phyloP scores from a whole-genome alignment of 2,797 vertebrate species.

The Gouania willdenowi region DNA sequence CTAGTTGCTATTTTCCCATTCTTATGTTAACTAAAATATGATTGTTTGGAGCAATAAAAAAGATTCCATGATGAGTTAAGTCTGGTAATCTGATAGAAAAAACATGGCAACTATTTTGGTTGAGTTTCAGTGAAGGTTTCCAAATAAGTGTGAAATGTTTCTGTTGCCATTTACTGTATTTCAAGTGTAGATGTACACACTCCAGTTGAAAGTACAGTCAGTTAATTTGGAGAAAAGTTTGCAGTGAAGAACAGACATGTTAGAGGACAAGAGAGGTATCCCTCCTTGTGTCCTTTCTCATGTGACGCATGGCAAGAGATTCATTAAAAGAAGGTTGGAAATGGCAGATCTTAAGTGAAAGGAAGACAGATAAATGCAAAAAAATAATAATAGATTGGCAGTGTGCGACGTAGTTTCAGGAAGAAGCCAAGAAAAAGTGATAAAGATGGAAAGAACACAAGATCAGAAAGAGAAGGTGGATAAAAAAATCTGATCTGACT shows the following conservation, averaged over 20 bases:
- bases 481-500: constrained; percentile 37
- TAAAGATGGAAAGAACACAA: constrained; percentile 22
- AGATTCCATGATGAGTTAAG: too few relatives aligned
- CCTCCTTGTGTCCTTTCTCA: constrained; percentile 13
- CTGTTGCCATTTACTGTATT: neutral
- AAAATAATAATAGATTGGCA: too few relatives aligned
- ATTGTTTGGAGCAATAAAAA: too few relatives aligned
- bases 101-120: too few relatives aligned
- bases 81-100: too few relatives aligned
- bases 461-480: constrained; percentile 19
- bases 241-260: constrained; percentile 3
- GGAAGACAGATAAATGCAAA: too few relatives aligned
- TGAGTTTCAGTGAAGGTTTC: too few relatives aligned
- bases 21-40: too few relatives aligned
- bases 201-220: neutral
- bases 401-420: constrained; percentile 30
- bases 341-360: constrained; percentile 40
- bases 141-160: neutral
- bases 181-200: neutral
- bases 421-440: constrained; percentile 40
- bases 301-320: constrained; percentile 29
- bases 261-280: constrained; percentile 3
- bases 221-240: constrained; percentile 11
- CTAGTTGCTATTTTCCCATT: too few relatives aligned
- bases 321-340: constrained; percentile 7